A percentile compares a stretch with the other conserved stretches of the same genome.
These are phyloP conservation scores for Noctilio leporinus DNA, from an alignment of 2,113 vertebrate species.

Conservation along the genomic window DNA sequence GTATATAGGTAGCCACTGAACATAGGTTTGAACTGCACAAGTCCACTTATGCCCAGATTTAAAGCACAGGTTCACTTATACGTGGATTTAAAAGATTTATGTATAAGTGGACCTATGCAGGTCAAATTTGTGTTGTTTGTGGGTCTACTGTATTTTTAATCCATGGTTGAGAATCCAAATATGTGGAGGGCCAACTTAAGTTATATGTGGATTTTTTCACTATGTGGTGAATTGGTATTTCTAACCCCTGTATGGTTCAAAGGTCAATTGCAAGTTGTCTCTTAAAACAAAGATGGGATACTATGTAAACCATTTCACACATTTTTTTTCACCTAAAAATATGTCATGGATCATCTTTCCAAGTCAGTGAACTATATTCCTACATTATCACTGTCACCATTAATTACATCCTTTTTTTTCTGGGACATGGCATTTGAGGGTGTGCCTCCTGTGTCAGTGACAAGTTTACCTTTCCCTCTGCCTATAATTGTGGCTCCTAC, in stretches of 20 bases:
- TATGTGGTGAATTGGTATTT: neutral
- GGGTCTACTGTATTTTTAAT: neutral
- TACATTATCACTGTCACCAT: neutral
- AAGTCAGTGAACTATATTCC: neutral
- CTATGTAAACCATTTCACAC: neutral
- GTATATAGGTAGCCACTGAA: neutral
- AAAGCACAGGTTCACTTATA: neutral
- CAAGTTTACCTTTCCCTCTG: neutral
- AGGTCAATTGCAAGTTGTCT: neutral
- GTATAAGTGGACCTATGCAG: neutral
- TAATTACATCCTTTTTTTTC: neutral
- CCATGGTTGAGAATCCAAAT: neutral
- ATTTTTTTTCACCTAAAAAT: neutral
- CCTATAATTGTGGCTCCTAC: accelerated
- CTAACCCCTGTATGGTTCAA: neutral
- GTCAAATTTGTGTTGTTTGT: neutral
- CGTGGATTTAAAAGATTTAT: neutral
- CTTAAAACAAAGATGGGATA: neutral
- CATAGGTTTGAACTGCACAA: neutral
- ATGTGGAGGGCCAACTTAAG: neutral
- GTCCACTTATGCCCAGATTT: neutral
- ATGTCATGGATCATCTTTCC: neutral
- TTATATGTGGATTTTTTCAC: neutral
- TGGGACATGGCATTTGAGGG: neutral
- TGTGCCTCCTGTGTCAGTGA: neutral